Evolutionary conservation across 2,888 invertebrate species (phyloP).

Genomic region (Suillia variegata): DNA sequence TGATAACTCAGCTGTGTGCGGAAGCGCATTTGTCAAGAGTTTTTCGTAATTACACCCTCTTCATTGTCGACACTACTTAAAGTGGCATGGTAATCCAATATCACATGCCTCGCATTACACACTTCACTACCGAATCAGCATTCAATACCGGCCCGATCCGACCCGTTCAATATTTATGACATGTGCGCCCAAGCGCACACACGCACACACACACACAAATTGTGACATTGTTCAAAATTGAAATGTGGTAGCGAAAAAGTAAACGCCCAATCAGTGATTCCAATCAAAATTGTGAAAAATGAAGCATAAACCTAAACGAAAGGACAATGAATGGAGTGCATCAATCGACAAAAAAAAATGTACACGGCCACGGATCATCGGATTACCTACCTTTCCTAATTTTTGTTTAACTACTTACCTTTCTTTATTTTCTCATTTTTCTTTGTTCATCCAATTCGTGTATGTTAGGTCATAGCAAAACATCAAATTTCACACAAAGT

Average conservation of each 20-base stretch:
- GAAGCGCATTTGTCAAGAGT: too few relatives aligned
- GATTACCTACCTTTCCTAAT: too few relatives aligned
- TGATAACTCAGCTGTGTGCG: too few relatives aligned
- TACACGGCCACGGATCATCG: neutral
- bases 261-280: slow-evolving; percentile 21
- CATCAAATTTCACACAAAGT: slow-evolving; percentile 33
- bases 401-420: slow-evolving; percentile 35
- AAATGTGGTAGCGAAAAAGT: neutral
- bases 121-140: too few relatives aligned
- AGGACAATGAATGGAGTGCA: neutral
- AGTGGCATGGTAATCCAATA: neutral
- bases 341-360: slow-evolving; percentile 8
- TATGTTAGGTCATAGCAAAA: neutral
- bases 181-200: neutral
- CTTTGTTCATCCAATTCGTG: too few relatives aligned
- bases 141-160: too few relatives aligned
- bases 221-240: neutral
- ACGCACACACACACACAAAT: neutral
- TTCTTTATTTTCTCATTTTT: neutral
- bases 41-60: too few relatives aligned
- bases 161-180: neutral
- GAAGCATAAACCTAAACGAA: slow-evolving; percentile 16
- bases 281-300: slow-evolving; percentile 24
- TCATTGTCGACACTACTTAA: too few relatives aligned
- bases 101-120: neutral